Percentiles rank a stretch among this genome's conserved stretches.
Conservation (phyloP, 2,797 vertebrate species). For the Chrysocyon brachyurus region DNA sequence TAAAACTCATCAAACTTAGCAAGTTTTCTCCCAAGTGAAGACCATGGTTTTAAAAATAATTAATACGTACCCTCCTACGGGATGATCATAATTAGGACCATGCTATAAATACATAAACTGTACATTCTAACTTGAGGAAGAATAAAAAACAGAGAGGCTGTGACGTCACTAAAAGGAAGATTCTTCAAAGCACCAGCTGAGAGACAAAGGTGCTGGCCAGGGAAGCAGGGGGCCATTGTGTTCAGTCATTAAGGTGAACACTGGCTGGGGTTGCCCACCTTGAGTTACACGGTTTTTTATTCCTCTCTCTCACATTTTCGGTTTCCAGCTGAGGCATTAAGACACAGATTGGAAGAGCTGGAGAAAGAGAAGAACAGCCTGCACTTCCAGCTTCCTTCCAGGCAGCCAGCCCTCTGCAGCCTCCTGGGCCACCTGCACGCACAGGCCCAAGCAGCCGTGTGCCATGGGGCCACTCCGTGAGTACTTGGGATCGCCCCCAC, state of each 20-base stretch:
- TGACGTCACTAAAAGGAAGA: background rate
- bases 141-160: background rate
- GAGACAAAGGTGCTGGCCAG: background rate
- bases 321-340: slow-evolving; percentile 91
- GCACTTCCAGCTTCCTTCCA: slow-evolving; percentile 93
- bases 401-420: slow-evolving; percentile 89
- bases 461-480: slow-evolving; percentile 80
- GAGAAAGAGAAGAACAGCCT: slow-evolving; percentile 89
- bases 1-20: background rate
- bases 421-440: slow-evolving; percentile 90
- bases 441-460: slow-evolving; percentile 89
- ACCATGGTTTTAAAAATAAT: background rate
- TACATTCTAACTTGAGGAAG: background rate
- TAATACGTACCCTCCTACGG: background rate
- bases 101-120: background rate
- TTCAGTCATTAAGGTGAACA: fast-evolving
- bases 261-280: background rate
- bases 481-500: background rate
- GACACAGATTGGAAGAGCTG: slow-evolving; percentile 92
- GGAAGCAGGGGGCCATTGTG: background rate
- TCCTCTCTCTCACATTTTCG: background rate
- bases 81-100: too few relatives aligned
- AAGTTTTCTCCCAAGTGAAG: background rate
- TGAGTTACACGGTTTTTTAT: background rate
- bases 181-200: background rate